Conservation (phyloP, 2,113 vertebrate genomes). For the Sisor rabdophorus region DNA sequence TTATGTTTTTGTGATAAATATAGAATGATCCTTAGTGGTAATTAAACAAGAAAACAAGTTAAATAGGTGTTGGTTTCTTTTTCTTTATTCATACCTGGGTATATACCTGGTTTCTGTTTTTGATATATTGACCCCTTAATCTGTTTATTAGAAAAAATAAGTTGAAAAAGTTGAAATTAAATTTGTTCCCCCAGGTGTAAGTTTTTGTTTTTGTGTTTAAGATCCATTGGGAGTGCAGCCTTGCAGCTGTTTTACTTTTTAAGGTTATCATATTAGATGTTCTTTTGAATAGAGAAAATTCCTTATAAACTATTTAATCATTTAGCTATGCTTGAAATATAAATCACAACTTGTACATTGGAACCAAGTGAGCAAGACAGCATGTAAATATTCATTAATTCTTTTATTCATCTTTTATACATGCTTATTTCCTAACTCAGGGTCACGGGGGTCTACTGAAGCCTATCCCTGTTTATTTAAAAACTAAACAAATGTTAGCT, state of each 20-base stretch:
- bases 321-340: neutral
- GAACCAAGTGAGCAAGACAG: neutral
- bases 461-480: too few species aligned
- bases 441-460: too few species aligned
- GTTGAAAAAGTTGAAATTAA: neutral
- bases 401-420: too few species aligned
- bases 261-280: slow-evolving; percentile 2
- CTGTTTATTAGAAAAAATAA: neutral
- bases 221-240: neutral
- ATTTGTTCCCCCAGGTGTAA: neutral
- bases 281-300: slow-evolving; percentile 1
- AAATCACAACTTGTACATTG: neutral
- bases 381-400: neutral
- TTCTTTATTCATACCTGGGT: too few species aligned
- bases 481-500: neutral
- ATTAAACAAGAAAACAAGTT: too few species aligned
- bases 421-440: too few species aligned
- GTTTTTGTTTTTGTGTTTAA: neutral
- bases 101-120: neutral
- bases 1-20: too few species aligned
- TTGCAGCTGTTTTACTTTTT: slow-evolving; percentile 16
- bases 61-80: too few species aligned
- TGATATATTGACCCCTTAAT: neutral
- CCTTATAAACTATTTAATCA: slow-evolving; percentile 9
- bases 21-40: too few species aligned